Base-by-base conservation (phyloP, 2,113 vertebrate species). In the Onychostoma macrolepis region DNA sequence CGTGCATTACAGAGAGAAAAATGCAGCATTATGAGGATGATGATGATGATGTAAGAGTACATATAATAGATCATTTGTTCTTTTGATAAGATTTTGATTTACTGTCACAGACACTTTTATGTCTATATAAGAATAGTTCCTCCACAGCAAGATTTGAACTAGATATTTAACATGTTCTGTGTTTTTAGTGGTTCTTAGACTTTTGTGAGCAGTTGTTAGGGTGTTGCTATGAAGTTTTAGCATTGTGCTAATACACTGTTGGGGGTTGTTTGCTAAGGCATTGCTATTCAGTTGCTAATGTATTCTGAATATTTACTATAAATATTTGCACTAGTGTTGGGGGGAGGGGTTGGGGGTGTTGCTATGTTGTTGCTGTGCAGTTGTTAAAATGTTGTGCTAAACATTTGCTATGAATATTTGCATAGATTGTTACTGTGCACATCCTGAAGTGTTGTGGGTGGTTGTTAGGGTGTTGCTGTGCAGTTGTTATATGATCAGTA, bases 1-100 rank as follows among this genome's bases (percentile, higher is more conserved):
- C 13, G 38, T 63, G 56, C 26, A 33, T 48, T 69, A 80, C 36
- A 33, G 78, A 76, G 71, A 17, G 75, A 63, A 76, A 65, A 65
- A 61, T 43, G 19, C 41, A 17, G 43, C 9, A 65, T 74, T 41
- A 19, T 75, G 21, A 76, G 3, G 4, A 24, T 72, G 38, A 41
- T 41, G 21, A 75, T 5, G 7, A 24, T 75, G 43, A 45, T 28
- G n/a, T 48, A 17, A 26, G 13, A 41, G 43, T 6, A 45, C 38
- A 15, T 75, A 67, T 69, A 6, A 36, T n/a, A 76, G 4, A n/a
- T 48, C 1, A 48, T 76, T 45, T 48, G 24, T n/a, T 48, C n/a
- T 76, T 76, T 76, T 7, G n/a, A 41, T 41, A 21, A 74, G 9
- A 56, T 56, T 4, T n/a, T 74, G 0, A 43, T n/a, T 3, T 41